Percentiles rank a stretch among this genome's conserved stretches.
Conservation (phyloP, 2,113 vertebrate genomes). For the Halichoerus grypus region DNA sequence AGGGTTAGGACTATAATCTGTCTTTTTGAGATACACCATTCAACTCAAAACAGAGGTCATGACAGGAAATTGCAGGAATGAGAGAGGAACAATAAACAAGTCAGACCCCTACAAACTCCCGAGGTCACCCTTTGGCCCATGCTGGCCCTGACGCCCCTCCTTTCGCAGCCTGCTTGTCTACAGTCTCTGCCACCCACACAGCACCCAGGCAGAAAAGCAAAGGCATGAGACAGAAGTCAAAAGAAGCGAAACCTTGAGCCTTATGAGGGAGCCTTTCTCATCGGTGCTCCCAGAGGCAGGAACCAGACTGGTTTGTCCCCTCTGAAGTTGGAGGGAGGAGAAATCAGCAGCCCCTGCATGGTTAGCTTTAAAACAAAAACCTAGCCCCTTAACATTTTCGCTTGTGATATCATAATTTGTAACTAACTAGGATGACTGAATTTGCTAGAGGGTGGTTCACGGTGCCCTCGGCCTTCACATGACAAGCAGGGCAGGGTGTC, state of each 20-base stretch:
- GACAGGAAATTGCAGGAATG: not conserved
- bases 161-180: not conserved
- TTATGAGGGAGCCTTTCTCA: not conserved
- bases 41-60: conserved; percentile 12
- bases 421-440: not conserved
- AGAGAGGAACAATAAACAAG: not conserved
- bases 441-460: not conserved
- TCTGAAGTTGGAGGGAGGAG: not conserved
- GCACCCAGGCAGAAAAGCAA: not conserved
- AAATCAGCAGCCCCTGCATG: not conserved
- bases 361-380: not conserved
- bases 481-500: not conserved
- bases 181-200: not conserved
- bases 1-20: not conserved
- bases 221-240: not conserved
- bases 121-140: not conserved
- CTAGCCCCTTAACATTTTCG: not conserved
- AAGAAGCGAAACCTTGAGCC: not conserved
- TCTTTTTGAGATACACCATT: not conserved
- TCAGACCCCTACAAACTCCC: not conserved
- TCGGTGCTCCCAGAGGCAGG: not conserved
- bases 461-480: not conserved
- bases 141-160: not conserved
- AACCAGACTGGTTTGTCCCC: not conserved
- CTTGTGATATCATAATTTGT: not conserved